These are phyloP conservation scores for Opisthograptis luteolata DNA, from an alignment of 2,888 invertebrate species.

Conservation along the genomic window DNA sequence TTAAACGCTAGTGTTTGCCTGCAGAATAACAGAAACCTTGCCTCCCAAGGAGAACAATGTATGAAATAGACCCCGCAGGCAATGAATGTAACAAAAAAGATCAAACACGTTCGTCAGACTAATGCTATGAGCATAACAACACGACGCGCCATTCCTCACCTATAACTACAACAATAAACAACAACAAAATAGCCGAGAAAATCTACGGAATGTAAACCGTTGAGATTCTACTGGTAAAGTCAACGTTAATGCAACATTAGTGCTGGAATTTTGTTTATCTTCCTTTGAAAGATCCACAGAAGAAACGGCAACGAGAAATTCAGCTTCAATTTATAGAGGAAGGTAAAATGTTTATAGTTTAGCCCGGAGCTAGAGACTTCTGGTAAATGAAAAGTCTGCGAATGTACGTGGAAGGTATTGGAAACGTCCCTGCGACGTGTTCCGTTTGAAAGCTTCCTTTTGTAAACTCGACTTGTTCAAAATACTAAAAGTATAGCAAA, in stretches of 20 bases:
- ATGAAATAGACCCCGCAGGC: too few species aligned
- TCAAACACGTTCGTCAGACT: too few species aligned
- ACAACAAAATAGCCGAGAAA: constrained; percentile 22
- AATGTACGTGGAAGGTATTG: too few species aligned
- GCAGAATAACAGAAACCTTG: too few species aligned
- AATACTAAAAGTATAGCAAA: too few species aligned
- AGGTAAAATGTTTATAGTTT: constrained; percentile 13
- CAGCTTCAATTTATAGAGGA: constrained; percentile 29
- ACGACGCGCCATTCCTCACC: not conserved
- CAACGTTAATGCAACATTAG: constrained; percentile 35
- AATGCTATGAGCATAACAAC: too few species aligned
- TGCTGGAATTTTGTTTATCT: constrained; percentile 38
- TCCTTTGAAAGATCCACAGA: constrained; percentile 32
- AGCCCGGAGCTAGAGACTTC: not conserved
- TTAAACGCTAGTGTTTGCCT: too few species aligned
- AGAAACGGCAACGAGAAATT: constrained; percentile 31
- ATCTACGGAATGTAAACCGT: constrained; percentile 29
- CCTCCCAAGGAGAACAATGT: too few species aligned
- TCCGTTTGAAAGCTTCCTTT: not conserved
- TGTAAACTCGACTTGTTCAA: too few species aligned
- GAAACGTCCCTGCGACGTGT: too few species aligned
- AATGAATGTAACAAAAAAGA: too few species aligned
- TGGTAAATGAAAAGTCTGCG: constrained; percentile 7
- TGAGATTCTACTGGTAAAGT: constrained; percentile 36
- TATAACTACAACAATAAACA: constrained; percentile 4